Percentiles rank a stretch among this genome's conserved stretches.
These are phyloP conservation scores for Crocallis elinguaria DNA, from an alignment of 2,888 invertebrate genomes.

Conservation along the genomic window DNA sequence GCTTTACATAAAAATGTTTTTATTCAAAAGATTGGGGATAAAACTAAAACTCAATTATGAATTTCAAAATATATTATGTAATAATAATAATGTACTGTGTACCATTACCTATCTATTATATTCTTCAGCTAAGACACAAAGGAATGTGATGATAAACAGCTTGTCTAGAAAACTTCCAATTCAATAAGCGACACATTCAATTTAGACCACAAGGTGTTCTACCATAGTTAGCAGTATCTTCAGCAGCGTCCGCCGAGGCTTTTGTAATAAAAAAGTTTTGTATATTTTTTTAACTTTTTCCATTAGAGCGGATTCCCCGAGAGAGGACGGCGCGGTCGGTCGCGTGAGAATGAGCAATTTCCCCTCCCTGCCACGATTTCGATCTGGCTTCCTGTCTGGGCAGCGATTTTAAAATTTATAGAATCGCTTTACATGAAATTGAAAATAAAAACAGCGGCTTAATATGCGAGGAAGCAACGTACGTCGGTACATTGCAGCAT, in stretches of 20 bases:
- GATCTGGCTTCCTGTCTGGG: constrained; percentile 82
- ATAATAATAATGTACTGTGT: too few relatives aligned
- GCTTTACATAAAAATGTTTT: too few relatives aligned
- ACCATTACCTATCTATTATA: neutral
- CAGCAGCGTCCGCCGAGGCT: constrained; percentile 54
- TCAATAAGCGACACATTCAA: constrained; percentile 34
- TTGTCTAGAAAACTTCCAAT: constrained; percentile 11
- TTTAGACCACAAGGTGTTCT: constrained; percentile 28
- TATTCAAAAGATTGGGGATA: too few relatives aligned
- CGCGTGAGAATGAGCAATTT: constrained; percentile 84
- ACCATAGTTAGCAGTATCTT: constrained; percentile 41
- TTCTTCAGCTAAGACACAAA: neutral
- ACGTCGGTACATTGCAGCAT: constrained; percentile 7
- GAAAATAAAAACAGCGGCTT: constrained; percentile 65
- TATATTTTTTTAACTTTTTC: constrained; percentile 81
- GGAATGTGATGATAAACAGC: neutral
- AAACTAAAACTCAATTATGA: too few relatives aligned
- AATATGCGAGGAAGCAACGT: constrained; percentile 32
- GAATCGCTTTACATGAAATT: constrained; percentile 77
- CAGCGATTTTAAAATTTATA: constrained; percentile 83
- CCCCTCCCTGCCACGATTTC: constrained; percentile 80
- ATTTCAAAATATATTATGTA: too few relatives aligned
- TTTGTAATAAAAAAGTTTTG: constrained; percentile 75
- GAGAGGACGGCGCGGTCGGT: constrained; percentile 69
- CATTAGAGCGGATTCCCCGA: constrained; percentile 76